These are phyloP conservation scores for Centroberyx gerrardi DNA, from an alignment of 2,797 vertebrate genomes.

Conservation along the genomic window DNA sequence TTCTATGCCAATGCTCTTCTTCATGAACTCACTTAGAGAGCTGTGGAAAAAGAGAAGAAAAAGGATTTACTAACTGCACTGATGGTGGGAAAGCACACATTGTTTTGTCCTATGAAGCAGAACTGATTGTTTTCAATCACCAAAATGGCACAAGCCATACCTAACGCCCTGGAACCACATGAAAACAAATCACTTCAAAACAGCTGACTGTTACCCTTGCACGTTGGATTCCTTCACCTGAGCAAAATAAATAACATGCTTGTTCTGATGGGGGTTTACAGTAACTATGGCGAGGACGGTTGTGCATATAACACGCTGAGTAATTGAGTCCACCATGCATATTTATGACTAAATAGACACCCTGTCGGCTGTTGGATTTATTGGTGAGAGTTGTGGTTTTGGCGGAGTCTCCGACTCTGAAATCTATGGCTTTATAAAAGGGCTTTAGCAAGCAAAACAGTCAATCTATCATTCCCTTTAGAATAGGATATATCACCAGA, in stretches of 20 bases:
- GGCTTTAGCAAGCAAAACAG: constrained; percentile 72
- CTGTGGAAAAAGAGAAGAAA: background rate
- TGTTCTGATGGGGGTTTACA: constrained; percentile 47
- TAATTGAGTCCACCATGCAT: constrained; percentile 77
- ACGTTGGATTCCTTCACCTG: constrained; percentile 49
- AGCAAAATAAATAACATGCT: constrained; percentile 67
- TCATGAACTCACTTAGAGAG: constrained; percentile 41
- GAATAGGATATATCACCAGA: constrained; percentile 54
- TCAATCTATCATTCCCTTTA: constrained; percentile 73
- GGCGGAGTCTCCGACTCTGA: constrained; percentile 44
- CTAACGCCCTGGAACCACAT: constrained; percentile 6
- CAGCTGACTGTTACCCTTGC: constrained; percentile 35
- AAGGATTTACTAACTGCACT: constrained; percentile 10
- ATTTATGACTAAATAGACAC: constrained; percentile 79
- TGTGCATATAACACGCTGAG: constrained; percentile 61
- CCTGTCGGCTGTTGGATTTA: constrained; percentile 71
- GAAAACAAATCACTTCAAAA: constrained; percentile 58
- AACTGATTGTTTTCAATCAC: constrained; percentile 54
- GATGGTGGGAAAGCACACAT: background rate
- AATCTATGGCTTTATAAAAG: constrained; percentile 80
- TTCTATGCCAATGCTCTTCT: constrained; percentile 27
- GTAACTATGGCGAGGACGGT: constrained; percentile 41
- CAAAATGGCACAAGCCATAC: constrained; percentile 38
- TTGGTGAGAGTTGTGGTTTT: constrained; percentile 68
- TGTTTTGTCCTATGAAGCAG: constrained; percentile 11